phyloP scores from a whole-genome alignment of 2,888 invertebrate species.

The Agrypnus murinus region DNA sequence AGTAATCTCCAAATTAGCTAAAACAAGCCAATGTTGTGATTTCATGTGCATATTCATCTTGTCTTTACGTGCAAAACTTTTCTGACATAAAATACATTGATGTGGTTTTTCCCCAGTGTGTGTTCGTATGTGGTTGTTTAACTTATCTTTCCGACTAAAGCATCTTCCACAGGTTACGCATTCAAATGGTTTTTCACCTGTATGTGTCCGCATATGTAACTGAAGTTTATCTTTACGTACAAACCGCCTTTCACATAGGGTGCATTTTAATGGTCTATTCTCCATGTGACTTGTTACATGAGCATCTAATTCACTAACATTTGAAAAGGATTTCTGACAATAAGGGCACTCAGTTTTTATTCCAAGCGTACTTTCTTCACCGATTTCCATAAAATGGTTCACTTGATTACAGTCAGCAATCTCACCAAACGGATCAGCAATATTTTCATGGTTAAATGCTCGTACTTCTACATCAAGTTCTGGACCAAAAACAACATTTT shows the following conservation, averaged over 20 bases:
- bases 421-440: background rate
- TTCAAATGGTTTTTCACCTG: conserved; percentile 43
- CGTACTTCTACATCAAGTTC: conserved; percentile 42
- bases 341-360: conserved; percentile 5
- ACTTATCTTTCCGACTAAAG: conserved; percentile 42
- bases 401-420: background rate
- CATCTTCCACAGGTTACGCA: conserved; percentile 34
- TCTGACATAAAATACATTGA: conserved; percentile 42
- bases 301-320: background rate
- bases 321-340: conserved; percentile 24
- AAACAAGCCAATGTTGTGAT: conserved; percentile 36
- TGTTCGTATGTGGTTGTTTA: conserved; percentile 41
- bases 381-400: background rate
- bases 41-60: conserved; percentile 44
- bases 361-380: background rate
- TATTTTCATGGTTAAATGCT: background rate
- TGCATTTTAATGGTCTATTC: conserved; percentile 29
- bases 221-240: conserved; percentile 42
- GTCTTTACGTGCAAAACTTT: conserved; percentile 40
- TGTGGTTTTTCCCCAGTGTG: conserved; percentile 46
- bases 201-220: conserved; percentile 43
- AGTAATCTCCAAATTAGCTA: conserved; percentile 42
- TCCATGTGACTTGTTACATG: conserved; percentile 24
- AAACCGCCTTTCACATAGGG: conserved; percentile 37
- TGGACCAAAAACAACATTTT: conserved; percentile 19